Evolutionary conservation across 2,113 vertebrate genomes (phyloP).

Genomic region (Corythoichthys intestinalis): DNA sequence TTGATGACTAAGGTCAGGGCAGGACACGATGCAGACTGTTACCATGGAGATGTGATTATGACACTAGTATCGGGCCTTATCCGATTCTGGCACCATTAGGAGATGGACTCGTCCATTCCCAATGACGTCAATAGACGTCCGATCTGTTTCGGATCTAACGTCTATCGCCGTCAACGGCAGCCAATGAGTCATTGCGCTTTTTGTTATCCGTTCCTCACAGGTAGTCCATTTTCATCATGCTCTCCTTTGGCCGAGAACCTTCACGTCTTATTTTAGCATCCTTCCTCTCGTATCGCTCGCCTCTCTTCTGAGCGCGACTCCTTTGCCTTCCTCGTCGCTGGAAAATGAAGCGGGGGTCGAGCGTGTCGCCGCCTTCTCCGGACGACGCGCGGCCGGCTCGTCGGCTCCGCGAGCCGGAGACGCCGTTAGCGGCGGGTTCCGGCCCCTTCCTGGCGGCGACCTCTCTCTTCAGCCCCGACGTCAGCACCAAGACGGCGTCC

Average conservation of each 20-base stretch:
- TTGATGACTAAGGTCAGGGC: conserved; percentile 50
- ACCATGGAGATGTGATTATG: conserved; percentile 51
- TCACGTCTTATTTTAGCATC: conserved; percentile 53
- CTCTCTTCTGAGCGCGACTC: conserved; percentile 53
- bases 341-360: conserved; percentile 67
- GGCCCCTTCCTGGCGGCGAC: conserved; percentile 62
- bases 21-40: conserved; percentile 41
- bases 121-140: conserved; percentile 1
- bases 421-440: conserved; percentile 16
- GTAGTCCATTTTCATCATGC: conserved; percentile 41
- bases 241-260: conserved; percentile 43
- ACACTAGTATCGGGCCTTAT: conserved; percentile 44
- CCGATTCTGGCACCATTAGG: conserved; percentile 52
- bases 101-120: conserved; percentile 42
- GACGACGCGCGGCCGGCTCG: conserved; percentile 35
- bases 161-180: no score
- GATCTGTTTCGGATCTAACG: no score
- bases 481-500: conserved; percentile 67
- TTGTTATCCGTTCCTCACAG: no score
- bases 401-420: neutral
- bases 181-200: no score
- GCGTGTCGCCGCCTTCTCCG: conserved; percentile 35
- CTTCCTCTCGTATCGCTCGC: conserved; percentile 39
- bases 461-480: conserved; percentile 68
- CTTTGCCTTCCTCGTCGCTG: conserved; percentile 14